These are phyloP conservation scores for Melanogrammus aeglefinus DNA, from an alignment of 2,797 vertebrate species.

Conservation along the genomic window DNA sequence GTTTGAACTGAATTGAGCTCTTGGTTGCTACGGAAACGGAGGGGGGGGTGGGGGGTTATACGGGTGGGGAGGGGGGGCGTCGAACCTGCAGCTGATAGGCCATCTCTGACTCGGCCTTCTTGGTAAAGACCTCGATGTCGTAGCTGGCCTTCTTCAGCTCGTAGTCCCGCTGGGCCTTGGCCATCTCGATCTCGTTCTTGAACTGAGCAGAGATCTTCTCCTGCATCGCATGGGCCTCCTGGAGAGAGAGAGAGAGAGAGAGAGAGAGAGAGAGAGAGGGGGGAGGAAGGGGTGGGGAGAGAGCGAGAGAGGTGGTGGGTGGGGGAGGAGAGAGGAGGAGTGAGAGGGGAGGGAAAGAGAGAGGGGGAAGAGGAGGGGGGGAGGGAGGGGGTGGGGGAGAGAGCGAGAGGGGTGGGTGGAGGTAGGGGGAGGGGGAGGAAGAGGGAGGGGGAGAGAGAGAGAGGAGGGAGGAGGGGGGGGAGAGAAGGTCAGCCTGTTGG, in stretches of 20 bases:
- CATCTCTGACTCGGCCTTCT: slow-evolving; percentile 88
- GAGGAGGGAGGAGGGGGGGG: background rate
- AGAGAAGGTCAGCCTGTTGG: background rate
- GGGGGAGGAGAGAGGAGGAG: background rate
- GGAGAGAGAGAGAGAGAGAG: slow-evolving; percentile 9
- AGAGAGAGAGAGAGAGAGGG: background rate
- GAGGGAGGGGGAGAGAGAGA: background rate
- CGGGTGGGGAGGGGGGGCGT: background rate
- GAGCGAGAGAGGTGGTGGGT: background rate
- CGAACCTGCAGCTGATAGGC: slow-evolving; percentile 89
- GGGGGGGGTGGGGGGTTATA: too few relatives aligned
- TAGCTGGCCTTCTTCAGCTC: slow-evolving; percentile 89
- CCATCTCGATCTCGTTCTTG: slow-evolving; percentile 88
- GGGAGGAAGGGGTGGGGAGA: background rate
- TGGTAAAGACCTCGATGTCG: slow-evolving; percentile 85
- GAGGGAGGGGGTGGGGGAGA: background rate
- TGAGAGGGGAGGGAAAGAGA: background rate
- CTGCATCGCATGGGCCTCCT: slow-evolving; percentile 89
- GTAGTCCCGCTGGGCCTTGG: slow-evolving; percentile 87
- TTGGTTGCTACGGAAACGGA: too few relatives aligned
- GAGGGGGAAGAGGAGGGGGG: background rate
- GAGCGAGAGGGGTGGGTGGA: background rate
- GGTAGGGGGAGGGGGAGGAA: too few relatives aligned
- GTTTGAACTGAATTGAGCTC: too few relatives aligned
- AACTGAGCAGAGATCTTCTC: slow-evolving; percentile 87